Evolutionary conservation across 2,888 invertebrate genomes (phyloP), one percentile per base, ranked within the genome.

Genomic region (Catocala fraxini): DNA sequence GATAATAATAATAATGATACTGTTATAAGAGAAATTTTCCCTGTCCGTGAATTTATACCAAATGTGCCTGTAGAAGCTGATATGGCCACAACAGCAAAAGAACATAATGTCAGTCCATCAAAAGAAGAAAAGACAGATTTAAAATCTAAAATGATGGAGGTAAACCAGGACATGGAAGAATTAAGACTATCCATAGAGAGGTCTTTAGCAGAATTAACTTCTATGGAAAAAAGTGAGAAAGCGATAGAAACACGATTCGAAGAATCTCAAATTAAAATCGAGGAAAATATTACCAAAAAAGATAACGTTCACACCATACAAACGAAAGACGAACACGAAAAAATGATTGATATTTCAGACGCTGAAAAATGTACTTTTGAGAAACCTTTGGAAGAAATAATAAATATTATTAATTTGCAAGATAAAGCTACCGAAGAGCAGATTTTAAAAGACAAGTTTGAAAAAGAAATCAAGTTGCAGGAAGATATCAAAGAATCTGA

Each of bases 61-160:
- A 86, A 83, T 71, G 81, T 83, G 10, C 87, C 88, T 33, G 71
- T 77, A 9, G 82, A 81, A 15, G 80, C 48, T 1, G 15, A 49
- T 9, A 7, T 35, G 4, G 13, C 4, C 12, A 33, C 15, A 3
- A 45, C 35, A 41, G 25, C 10, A 15, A 61, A 52, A 12, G 61
- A 46, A 12, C 35, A 33, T 7, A 43, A 46, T 4, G 15, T 2
- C 12, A 51, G 49, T 46, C 15, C 55, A 13, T 41, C 52, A 42
- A 78, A 77, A 52, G 76, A 81, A 58, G 90, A 90, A 75, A 91
- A 90, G 68, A 91, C 87, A 5, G 91, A 90, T 71, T 75, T 92
- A 0, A 92, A 91, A 81, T 91, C 92, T 0, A 92, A 93, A 85
- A 90, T 92, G 76, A 86, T 92, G 78, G 93, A 93, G 80, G 93